Conservation (phyloP, 2,888 invertebrate genomes). For the Pristionchus mayeri region DNA sequence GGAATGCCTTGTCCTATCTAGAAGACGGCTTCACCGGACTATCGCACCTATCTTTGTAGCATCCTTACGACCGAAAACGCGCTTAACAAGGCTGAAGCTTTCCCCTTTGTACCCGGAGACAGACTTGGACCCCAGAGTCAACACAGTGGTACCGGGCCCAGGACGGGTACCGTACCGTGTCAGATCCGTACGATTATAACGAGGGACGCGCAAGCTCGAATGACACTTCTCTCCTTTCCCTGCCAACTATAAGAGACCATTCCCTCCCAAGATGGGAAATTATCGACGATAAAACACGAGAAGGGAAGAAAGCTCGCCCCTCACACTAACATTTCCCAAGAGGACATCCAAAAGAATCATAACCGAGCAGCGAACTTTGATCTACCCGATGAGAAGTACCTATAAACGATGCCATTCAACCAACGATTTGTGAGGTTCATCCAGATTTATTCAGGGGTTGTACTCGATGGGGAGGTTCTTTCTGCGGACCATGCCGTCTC, state of each 20-base stretch:
- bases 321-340: slow-evolving; percentile 19
- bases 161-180: neutral
- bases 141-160: neutral
- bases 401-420: too few relatives aligned
- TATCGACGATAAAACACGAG: slow-evolving; percentile 33
- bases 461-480: slow-evolving; percentile 24
- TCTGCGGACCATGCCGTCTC: slow-evolving; percentile 20
- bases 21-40: neutral
- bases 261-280: slow-evolving; percentile 41
- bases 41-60: too few relatives aligned
- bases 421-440: neutral
- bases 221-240: slow-evolving; percentile 7
- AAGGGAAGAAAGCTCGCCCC: neutral
- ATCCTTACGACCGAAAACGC: too few relatives aligned
- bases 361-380: neutral
- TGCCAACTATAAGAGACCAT: slow-evolving; percentile 4
- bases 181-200: neutral
- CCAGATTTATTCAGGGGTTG: slow-evolving; percentile 14
- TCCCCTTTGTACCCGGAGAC: too few relatives aligned
- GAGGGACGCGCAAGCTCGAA: neutral
- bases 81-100: too few relatives aligned
- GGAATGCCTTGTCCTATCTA: too few relatives aligned
- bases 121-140: too few relatives aligned
- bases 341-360: neutral
- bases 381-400: too few relatives aligned